These are phyloP conservation scores for Leucosticte australis DNA, from an alignment of 2,113 vertebrate species.

Conservation along the genomic window DNA sequence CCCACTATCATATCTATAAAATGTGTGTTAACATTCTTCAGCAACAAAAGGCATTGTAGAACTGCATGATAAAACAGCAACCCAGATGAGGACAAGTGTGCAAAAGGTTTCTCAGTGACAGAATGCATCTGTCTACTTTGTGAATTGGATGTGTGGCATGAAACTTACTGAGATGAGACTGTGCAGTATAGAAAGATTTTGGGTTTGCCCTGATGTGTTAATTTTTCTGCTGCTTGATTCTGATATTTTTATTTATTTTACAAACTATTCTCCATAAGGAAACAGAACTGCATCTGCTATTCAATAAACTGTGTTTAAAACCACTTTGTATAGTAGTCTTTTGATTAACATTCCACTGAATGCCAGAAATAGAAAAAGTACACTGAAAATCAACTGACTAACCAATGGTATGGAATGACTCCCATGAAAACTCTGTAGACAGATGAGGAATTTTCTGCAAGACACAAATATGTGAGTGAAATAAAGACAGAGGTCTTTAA, in stretches of 20 bases:
- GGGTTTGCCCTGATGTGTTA: background rate
- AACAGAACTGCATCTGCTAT: background rate
- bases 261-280: background rate
- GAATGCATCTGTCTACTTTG: background rate
- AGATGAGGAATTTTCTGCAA: background rate
- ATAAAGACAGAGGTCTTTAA: background rate
- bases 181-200: background rate
- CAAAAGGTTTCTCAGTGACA: background rate
- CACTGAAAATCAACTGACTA: background rate
- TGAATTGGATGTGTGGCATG: background rate
- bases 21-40: background rate
- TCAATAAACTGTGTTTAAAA: background rate
- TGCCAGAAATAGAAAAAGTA: background rate
- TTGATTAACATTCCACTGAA: background rate
- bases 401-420: background rate
- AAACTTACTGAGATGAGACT: background rate
- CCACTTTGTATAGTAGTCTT: background rate
- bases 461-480: background rate
- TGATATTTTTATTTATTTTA: background rate
- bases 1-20: background rate
- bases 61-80: background rate
- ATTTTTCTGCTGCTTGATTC: background rate
- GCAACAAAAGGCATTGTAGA: background rate
- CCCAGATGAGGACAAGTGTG: background rate
- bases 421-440: background rate